These are phyloP conservation scores for Drosophila lacteicornis DNA, from an alignment of 1,140 invertebrate species.

Conservation along the genomic window DNA sequence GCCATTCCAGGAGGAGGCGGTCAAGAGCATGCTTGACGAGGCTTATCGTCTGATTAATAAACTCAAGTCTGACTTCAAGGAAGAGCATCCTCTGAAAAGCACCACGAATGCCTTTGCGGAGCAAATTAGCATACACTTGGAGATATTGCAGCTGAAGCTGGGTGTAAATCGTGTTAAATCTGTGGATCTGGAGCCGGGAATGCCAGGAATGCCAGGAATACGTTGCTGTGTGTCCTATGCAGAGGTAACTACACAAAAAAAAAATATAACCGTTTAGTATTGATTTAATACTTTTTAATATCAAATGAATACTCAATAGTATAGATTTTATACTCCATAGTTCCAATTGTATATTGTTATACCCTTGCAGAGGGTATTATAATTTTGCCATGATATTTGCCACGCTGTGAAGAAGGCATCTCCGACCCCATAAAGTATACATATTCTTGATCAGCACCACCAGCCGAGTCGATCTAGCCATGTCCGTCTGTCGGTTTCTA, in stretches of 20 bases:
- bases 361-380: too few species aligned
- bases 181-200: background rate
- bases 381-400: too few species aligned
- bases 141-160: slow-evolving; percentile 19
- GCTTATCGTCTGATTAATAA: slow-evolving; percentile 11
- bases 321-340: too few species aligned
- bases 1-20: slow-evolving; percentile 44
- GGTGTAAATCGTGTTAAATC: background rate
- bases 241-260: slow-evolving; percentile 23
- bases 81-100: background rate
- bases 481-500: too few species aligned
- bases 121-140: slow-evolving; percentile 32
- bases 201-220: background rate
- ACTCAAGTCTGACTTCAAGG: slow-evolving; percentile 6
- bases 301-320: too few species aligned
- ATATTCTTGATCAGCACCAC: too few species aligned
- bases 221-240: slow-evolving; percentile 50
- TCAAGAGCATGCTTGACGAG: slow-evolving; percentile 22
- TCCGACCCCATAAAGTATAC: too few species aligned
- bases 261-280: too few species aligned
- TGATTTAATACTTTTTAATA: too few species aligned
- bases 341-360: too few species aligned
- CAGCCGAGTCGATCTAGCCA: too few species aligned
- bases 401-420: too few species aligned
- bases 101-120: slow-evolving; percentile 14